A percentile compares a stretch with the other conserved stretches of the same genome.
phyloP scores from a whole-genome alignment of 2,797 vertebrate genomes.

The Melopsittacus undulatus region DNA sequence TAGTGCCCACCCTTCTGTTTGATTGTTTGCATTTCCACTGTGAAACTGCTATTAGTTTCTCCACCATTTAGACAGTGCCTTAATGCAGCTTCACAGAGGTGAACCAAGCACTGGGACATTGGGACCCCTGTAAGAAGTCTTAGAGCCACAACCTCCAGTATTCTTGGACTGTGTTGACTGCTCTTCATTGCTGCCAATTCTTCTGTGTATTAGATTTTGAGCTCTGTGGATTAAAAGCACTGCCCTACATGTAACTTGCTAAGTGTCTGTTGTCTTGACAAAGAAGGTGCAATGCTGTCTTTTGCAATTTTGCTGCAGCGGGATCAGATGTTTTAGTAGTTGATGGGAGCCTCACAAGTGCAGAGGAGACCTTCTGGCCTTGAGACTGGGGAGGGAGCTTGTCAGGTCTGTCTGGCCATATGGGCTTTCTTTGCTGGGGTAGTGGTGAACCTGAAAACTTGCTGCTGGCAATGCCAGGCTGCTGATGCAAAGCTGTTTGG shows the following conservation, averaged over 20 bases:
- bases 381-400: background rate
- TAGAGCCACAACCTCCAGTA: background rate
- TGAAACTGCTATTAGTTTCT: background rate
- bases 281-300: background rate
- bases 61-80: background rate
- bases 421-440: background rate
- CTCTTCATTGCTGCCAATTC: background rate
- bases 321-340: background rate
- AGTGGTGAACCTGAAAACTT: background rate
- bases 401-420: background rate
- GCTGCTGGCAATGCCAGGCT: background rate
- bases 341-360: background rate
- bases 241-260: background rate
- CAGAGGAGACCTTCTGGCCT: background rate
- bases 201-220: background rate
- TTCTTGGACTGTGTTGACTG: background rate
- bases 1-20: background rate
- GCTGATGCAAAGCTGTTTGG: background rate
- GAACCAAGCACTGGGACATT: background rate
- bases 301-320: background rate
- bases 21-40: accelerated
- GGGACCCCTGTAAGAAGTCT: background rate
- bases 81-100: background rate
- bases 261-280: background rate
- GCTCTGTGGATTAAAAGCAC: background rate